Percentiles rank a stretch among this genome's conserved stretches.
Evolutionary conservation across 2,888 invertebrate genomes (phyloP).

Genomic region (Drosophila phalerata): DNA sequence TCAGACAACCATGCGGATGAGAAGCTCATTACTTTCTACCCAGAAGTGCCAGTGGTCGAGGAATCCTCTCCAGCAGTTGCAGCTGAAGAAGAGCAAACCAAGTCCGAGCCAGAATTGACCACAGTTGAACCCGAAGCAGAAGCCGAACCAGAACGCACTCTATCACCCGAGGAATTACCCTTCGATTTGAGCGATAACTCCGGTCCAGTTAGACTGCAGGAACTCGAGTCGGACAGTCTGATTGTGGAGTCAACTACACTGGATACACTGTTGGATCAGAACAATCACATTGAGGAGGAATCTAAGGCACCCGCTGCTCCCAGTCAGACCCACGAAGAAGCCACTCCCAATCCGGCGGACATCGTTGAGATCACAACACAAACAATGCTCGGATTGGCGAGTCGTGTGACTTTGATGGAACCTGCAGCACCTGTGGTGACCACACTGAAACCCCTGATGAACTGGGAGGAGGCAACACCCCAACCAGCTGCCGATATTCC

Average conservation of each 20-base stretch:
- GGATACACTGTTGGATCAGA: conserved; percentile 45
- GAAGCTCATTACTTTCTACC: conserved; percentile 70
- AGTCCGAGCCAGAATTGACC: conserved; percentile 8
- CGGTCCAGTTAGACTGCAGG: conserved; percentile 59
- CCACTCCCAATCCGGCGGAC: conserved; percentile 79
- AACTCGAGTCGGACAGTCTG: conserved; percentile 82
- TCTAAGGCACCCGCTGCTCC: conserved; percentile 6
- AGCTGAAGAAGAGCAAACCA: conserved; percentile 3
- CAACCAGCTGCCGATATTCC: conserved; percentile 54
- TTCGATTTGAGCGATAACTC: conserved; percentile 76
- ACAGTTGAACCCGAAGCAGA: conserved; percentile 24
- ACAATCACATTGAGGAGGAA: conserved; percentile 54
- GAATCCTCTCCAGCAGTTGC: conserved; percentile 21
- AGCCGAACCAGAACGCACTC: conserved; percentile 57
- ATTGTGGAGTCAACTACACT: conserved; percentile 80
- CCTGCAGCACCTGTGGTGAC: conserved; percentile 84
- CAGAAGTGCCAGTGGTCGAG: conserved; percentile 54
- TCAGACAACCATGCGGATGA: conserved; percentile 31
- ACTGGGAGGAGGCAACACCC: conserved; percentile 70
- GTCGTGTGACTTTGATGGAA: conserved; percentile 86
- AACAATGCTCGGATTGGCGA: conserved; percentile 84
- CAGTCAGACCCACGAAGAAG: conserved; percentile 52
- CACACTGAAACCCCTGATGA: conserved; percentile 78
- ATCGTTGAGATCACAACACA: conserved; percentile 84
- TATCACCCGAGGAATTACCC: conserved; percentile 80